These are phyloP conservation scores for Polylopha cassiicola DNA, from an alignment of 2,888 invertebrate genomes.

Conservation along the genomic window DNA sequence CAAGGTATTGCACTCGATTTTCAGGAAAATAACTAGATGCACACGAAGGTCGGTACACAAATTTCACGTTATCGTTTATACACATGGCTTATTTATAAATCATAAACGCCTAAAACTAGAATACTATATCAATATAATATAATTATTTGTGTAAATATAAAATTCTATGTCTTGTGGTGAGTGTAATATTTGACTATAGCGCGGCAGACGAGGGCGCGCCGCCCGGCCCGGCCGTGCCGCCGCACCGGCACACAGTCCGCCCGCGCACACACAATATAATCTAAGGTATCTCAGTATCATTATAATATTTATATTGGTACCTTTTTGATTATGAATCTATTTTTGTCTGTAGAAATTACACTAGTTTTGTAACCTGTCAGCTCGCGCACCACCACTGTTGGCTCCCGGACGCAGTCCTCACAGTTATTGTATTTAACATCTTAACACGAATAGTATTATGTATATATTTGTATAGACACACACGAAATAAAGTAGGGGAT, in stretches of 20 bases:
- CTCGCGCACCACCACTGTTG: constrained; percentile 61
- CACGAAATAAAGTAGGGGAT: constrained; percentile 58
- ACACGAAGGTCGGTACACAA: constrained; percentile 43
- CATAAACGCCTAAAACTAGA: constrained; percentile 76
- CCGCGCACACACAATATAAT: constrained; percentile 38
- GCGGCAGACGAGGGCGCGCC: constrained; percentile 35
- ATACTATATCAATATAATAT: constrained; percentile 77
- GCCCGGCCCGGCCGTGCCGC: constrained; percentile 27
- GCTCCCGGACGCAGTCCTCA: constrained; percentile 58
- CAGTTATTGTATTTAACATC: constrained; percentile 67
- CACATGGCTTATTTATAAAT: constrained; percentile 65
- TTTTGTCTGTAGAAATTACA: constrained; percentile 77
- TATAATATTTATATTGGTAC: constrained; percentile 81
- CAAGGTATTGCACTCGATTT: constrained; percentile 70
- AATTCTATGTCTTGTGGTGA: constrained; percentile 73
- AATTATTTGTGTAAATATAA: constrained; percentile 78
- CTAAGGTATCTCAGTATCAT: constrained; percentile 67
- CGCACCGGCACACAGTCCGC: constrained; percentile 23
- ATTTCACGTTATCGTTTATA: constrained; percentile 40
- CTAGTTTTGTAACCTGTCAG: constrained; percentile 61
- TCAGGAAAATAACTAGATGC: constrained; percentile 59
- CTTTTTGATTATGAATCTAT: constrained; percentile 82
- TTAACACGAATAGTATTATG: constrained; percentile 66
- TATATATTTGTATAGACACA: constrained; percentile 60
- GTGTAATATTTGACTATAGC: constrained; percentile 77